These are phyloP conservation scores for Sarcophilus harrisii DNA, from an alignment of 2,797 vertebrate genomes.

Conservation along the genomic window DNA sequence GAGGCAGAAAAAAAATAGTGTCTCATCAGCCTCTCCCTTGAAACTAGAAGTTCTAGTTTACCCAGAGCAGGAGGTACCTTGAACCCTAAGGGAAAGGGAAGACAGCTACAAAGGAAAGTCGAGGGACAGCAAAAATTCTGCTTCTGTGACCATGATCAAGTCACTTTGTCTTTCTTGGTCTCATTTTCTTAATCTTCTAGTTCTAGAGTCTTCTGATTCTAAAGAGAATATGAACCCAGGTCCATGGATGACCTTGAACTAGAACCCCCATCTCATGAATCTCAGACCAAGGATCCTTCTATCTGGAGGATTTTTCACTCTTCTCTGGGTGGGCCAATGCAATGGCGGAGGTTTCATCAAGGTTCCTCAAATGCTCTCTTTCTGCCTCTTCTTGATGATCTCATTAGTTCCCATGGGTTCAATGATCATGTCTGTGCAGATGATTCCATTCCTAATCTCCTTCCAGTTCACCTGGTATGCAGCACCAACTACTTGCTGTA, in stretches of 20 bases:
- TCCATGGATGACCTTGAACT: background rate
- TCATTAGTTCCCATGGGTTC: background rate
- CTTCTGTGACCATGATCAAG: background rate
- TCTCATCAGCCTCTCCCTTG: background rate
- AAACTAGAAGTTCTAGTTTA: background rate
- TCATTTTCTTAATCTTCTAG: background rate
- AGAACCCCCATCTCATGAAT: conserved; percentile 25
- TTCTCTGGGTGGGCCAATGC: conserved; percentile 12
- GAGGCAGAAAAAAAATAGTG: background rate
- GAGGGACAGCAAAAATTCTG: background rate
- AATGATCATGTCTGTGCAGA: background rate
- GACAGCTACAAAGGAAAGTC: background rate
- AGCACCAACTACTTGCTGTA: background rate
- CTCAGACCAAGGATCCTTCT: background rate
- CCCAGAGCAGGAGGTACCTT: background rate
- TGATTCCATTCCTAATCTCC: background rate
- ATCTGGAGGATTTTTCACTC: background rate
- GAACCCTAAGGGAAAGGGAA: background rate
- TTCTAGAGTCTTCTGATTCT: background rate
- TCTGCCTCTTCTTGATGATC: background rate
- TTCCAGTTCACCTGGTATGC: background rate
- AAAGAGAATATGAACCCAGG: background rate
- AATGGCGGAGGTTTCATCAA: conserved; percentile 31
- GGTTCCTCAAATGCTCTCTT: too few species aligned
- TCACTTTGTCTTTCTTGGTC: background rate